phyloP scores from a whole-genome alignment of 2,888 invertebrate genomes.

The Chymomyza amoena region DNA sequence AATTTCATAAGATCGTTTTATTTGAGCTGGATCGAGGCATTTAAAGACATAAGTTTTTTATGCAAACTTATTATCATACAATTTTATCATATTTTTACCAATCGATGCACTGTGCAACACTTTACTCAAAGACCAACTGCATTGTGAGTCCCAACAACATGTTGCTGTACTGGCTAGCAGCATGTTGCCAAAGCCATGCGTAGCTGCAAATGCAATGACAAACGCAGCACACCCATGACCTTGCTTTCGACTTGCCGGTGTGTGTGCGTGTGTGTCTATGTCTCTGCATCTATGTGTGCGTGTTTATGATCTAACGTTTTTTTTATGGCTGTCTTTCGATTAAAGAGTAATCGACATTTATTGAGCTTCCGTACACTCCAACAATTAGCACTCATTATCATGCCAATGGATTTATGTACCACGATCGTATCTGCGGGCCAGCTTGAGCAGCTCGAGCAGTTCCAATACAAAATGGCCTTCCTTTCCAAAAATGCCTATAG shows the following conservation, averaged over 20 bases:
- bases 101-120: too few relatives aligned
- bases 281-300: background rate
- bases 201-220: slow-evolving; percentile 5
- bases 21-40: too few relatives aligned
- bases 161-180: slow-evolving; percentile 6
- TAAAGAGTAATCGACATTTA: slow-evolving; percentile 6
- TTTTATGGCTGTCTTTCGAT: slow-evolving; percentile 17
- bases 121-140: background rate
- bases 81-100: too few relatives aligned
- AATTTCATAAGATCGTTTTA: too few relatives aligned
- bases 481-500: slow-evolving; percentile 49
- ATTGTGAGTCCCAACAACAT: slow-evolving; percentile 6
- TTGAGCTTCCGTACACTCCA: slow-evolving; percentile 53
- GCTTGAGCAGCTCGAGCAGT: background rate
- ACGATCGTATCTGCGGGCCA: slow-evolving; percentile 56
- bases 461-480: slow-evolving; percentile 29
- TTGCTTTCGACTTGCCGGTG: slow-evolving; percentile 52
- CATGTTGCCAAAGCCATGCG: slow-evolving; percentile 6
- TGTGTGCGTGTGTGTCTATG: background rate
- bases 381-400: slow-evolving; percentile 67
- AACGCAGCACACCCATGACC: slow-evolving; percentile 53
- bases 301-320: slow-evolving; percentile 4
- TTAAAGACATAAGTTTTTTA: too few relatives aligned
- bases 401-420: slow-evolving; percentile 28
- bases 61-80: too few relatives aligned